Base-by-base conservation (phyloP, 2,888 invertebrate genomes). In the Dolichopus griseipennis region DNA sequence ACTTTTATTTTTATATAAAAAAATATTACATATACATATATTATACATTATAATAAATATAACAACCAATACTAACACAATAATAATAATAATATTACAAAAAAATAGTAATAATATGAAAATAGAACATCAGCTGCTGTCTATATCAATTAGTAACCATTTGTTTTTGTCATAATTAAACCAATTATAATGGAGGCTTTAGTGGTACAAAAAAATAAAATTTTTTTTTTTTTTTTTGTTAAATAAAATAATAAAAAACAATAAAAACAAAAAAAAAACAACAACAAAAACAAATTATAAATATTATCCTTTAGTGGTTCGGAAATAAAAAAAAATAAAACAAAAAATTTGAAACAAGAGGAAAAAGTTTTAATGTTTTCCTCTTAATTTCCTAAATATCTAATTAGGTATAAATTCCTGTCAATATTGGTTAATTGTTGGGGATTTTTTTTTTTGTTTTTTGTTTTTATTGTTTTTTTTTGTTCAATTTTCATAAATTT, bases 91-190 rank as follows among this genome's bases (percentile, higher is more conserved):
- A 1, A 37, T 37, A 37, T 10, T 37, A 37, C 37, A 1, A 37
- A 9, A n/a, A 37, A 37, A 37, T 37, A 37, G 37, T 8, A 37
- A 37, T 37, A 37, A 37, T 9, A 37, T 37, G 1, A 37, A 37
- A 37, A 52, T 52, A 52, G n/a, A 52, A n/a, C n/a, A 52, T 52
- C 52, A 52, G 52, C 52, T 52, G 52, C 52, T 52, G 52, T 52
- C 52, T 52, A 52, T 52, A 52, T 52, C 52, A 52, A 52, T 52
- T 52, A 52, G 52, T 52, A 52, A 52, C 52, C 52, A 52, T 52
- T 52, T 52, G 52, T 52, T 52, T 52, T 52, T 52, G 52, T 52
- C 52, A 52, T 52, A 52, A 52, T 52, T 52, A 52, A 52, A 52
- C 52, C 52, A 52, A 52, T 52, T 52, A 52, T 52, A 52, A 52